Base-by-base conservation (phyloP, 2,113 vertebrate species). In the Miniopterus natalensis region DNA sequence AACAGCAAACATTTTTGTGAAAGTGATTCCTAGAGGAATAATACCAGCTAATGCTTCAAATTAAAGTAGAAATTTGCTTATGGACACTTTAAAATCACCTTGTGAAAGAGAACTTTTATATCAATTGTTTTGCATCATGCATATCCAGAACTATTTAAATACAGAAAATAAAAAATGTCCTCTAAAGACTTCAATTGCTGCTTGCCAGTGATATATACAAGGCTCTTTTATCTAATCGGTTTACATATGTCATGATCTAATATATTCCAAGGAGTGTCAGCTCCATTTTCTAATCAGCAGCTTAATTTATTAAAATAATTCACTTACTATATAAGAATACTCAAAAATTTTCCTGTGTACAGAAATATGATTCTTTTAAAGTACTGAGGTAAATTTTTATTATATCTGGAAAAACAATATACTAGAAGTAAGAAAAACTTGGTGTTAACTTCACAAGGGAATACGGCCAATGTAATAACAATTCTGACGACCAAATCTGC, bases 1-100 rank as follows among this genome's bases (percentile, higher is more conserved):
- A 27, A 88, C 36, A 90, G 59, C 25, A 90, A 90, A 21, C 66
- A 78, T 40, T 88, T 83, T 70, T 27, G 21, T 51, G n/a, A 78
- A 95, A 94, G 31, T 70, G 80, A 95, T 90, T 91, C 36, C n/a
- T 92, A 15, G 42, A 91, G 25, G 59, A 91, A 93, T 31, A 95
- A 71, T 88, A 81, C 40, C 88, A 53, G 21, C 25, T 88, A 74
- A 78, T 6, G 29, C 10, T 11, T 96, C 63, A n/a, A 73, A 81
- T 83, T 61, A 94, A 81, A 95, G 23, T 45, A 45, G 57, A 75
- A 77, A 31, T 83, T 91, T 80, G 20, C 66, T 51, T 70, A 77
- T 13, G 80, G 73, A 81, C 36, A 85, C 49, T 70, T 93, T 45
- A 78, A 94, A 83, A 65, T 80, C 49, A 74, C 55, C 6, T 75